Conservation (phyloP, 2,797 vertebrate species). For the Danio albolineatus region DNA sequence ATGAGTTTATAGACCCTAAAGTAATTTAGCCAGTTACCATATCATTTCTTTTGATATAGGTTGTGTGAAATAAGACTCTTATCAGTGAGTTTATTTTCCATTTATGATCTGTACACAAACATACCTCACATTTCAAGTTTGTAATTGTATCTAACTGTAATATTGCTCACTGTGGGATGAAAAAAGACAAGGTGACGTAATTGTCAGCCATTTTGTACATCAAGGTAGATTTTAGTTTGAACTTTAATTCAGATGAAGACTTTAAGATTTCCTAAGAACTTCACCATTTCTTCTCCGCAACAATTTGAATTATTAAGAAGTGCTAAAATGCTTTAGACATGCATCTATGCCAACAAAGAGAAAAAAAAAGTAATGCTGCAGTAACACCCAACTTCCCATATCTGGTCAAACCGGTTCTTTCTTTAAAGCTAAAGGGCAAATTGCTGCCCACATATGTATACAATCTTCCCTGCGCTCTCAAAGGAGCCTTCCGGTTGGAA, state of each 20-base stretch:
- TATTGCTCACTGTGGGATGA: constrained; percentile 10
- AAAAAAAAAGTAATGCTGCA: constrained; percentile 44
- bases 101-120: constrained; percentile 65
- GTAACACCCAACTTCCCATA: constrained; percentile 67
- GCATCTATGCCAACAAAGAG: constrained; percentile 1
- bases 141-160: constrained; percentile 39
- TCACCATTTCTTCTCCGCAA: background rate
- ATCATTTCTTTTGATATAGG: constrained; percentile 65
- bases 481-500: constrained; percentile 66
- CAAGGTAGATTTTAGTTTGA: background rate
- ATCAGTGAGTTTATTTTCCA: constrained; percentile 3
- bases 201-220: background rate
- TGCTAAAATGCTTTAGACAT: background rate
- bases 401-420: constrained; percentile 77
- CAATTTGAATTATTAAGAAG: background rate
- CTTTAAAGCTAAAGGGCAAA: constrained; percentile 37
- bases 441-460: constrained; percentile 44
- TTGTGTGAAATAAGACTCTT: constrained; percentile 18
- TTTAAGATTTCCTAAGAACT: background rate
- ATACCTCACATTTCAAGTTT: constrained; percentile 43
- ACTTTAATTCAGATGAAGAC: background rate
- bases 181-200: background rate
- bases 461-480: constrained; percentile 3
- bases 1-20: background rate
- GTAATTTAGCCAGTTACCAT: constrained; percentile 37